Evolutionary conservation across 30 jellyfish, hydroid and myxozoan species (phyloP), one percentile per base, ranked within the genome.

Genomic region (Chrysaora quinquecirrha): DNA sequence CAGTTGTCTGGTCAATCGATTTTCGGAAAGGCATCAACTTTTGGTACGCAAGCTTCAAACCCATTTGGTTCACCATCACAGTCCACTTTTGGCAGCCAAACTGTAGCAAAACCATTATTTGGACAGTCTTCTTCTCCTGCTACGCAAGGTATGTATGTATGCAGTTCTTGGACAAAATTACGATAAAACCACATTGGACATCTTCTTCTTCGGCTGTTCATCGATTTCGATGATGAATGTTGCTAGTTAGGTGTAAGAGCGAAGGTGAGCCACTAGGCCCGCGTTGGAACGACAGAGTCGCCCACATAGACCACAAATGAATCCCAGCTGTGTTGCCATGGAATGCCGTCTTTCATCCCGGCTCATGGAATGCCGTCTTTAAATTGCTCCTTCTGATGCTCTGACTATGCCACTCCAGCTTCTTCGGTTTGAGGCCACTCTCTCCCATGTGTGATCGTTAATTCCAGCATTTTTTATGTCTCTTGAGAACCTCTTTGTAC

Each of bases 41-140:
- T 76, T 62, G 79, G 88, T 16, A 32, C 88, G 1, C 78, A 34
- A 21, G 35, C 72, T 30, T 30, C n/a, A 9, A 47, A 71, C 20
- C 28, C 75, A 16, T 75, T 75, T 27, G 86, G 75, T 20, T 24
- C 86, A 33, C 30, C 29, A 31, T 31, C 43, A 19, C 87, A 75
- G 61, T 29, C 87, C 20, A 25, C 48, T 31, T 34, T 34, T 27
- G 64, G 73, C 11, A 48, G 87, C n/a, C 76, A 60, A 29, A n/a
- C n/a, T n/a, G n/a, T n/a, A n/a, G n/a, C n/a, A n/a, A n/a, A n/a
- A 2, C n/a, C 84, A 7, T 52, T 73, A 23, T 75, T 75, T 75
- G 76, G 77, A 2, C 73, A 58, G 63, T 30, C 30, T 7, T 2
- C 75, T 4, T 0, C 75, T 6, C 46, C 22, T 6, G 34, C 34